Base-by-base conservation (phyloP, 2,113 vertebrate genomes). In the Hippoglossus stenolepis region DNA sequence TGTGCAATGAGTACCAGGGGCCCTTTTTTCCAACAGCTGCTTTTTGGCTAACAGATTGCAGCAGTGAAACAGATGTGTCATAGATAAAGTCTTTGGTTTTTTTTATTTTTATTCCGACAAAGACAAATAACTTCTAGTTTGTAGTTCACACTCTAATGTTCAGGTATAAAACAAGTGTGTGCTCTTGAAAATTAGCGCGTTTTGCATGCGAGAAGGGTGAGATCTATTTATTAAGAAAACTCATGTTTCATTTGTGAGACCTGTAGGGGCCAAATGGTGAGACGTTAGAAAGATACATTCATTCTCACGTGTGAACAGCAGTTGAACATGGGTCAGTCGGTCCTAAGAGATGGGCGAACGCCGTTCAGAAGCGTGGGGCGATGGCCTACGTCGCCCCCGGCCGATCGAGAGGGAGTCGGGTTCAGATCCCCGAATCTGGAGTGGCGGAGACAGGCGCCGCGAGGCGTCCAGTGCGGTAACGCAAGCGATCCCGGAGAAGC, bases 11-110 rank as follows among this genome's bases (percentile, higher is more conserved):
- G 77, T 86, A 87, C 80, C 82, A 84, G 76, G 76, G 85, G 83
- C 79, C 62, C 85, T 82, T 84, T 85, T 80, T 45, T 14, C 21
- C 86, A 91, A 84, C 90, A 91, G 87, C 82, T 91, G 88, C 86
- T 84, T 88, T 84, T 90, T 82, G 88, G 73, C 75, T 80, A 87
- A 90, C 86, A 91, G 82, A 90, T 90, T 90, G 90, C 84, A 68
- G 64, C 57, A 54, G 73, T 81, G 81, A 84, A 85, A 70, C 85
- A 91, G 81, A 91, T 87, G 84, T 87, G 86, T 84, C 82, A 84
- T 67, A 84, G 80, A 85, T 80, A 76, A 88, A 87, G 73, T 81
- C 69, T 77, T 77, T 77, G 59, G 70, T 17, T 70, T 4, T 79
- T 79, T 53, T 23, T 79, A 49, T 18, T 49, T 73, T 58, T 45